Base-by-base conservation (phyloP, 1,140 invertebrate species). In the Microplitis demolitor region DNA sequence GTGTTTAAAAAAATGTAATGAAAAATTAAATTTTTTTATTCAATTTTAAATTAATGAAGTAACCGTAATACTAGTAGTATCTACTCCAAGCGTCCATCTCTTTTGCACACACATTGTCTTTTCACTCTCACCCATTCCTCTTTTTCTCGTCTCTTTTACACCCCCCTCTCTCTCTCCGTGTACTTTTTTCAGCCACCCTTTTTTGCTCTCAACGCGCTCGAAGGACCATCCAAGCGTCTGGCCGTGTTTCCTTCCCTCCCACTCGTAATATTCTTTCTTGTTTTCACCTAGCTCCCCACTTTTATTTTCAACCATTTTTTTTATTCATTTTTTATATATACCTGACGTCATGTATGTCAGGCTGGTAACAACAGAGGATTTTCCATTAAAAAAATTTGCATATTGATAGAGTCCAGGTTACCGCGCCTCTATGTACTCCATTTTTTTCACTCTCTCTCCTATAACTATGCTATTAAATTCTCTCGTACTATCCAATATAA, bases 371-470 rank as follows among this genome's bases (percentile, higher is more conserved):
- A 75, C 75, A 58, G 73, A 61, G 74, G 54, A 76, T 79, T 81
- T 82, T 79, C 76, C 79, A 81, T 82, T 81, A 82, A 73, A 73
- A 66, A 78, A 79, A 82, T 82, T 82, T 82, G 70, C 81, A 82
- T 82, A 80, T 80, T 81, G 80, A 82, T 81, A 74, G 79, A 81
- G 70, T 71, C 71, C 45, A 35, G 58, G 16, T 64, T 37, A n/a
- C 62, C 16, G n/a, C 4, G 3, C 54, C 35, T 69, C 39, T n/a
- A 37, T 66, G 11, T n/a, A 56, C 56, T 54, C 34, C 35, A 34
- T 56, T 56, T 58, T 58, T 69, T 34, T 34, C 4, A 11, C 13
- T 34, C 54, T 39, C 31, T 56, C 33, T 51, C 8, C 51, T 31
- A 35, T 51, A 24, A 16, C 34, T 63, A 31, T n/a, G 5, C 8